These are phyloP conservation scores for Oryzias sinensis DNA, from an alignment of 2,797 vertebrate genomes.

Conservation along the genomic window DNA sequence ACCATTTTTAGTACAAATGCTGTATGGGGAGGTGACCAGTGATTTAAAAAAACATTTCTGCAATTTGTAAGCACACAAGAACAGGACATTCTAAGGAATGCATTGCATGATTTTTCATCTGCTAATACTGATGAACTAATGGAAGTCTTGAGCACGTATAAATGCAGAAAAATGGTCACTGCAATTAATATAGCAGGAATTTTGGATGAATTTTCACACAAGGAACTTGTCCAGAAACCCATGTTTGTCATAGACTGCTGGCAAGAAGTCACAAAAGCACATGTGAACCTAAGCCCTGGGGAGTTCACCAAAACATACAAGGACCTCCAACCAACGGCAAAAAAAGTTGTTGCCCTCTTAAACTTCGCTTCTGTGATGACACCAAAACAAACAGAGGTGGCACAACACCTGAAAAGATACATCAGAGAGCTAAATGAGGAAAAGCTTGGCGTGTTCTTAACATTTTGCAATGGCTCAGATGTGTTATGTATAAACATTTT, in stretches of 20 bases:
- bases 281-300: neutral
- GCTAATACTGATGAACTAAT: too few species aligned
- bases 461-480: neutral
- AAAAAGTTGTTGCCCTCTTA: too few species aligned
- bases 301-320: neutral
- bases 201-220: neutral
- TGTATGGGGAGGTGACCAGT: too few species aligned
- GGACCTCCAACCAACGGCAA: neutral
- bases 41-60: neutral
- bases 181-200: neutral
- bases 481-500: neutral
- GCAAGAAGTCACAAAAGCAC: neutral
- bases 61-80: neutral
- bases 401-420: too few species aligned
- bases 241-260: neutral
- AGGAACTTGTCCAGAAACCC: neutral
- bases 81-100: neutral
- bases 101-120: too few species aligned
- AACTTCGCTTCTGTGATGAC: too few species aligned
- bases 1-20: neutral
- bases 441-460: neutral
- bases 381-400: too few species aligned
- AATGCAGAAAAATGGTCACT: too few species aligned
- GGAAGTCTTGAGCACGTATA: too few species aligned
- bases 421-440: too few species aligned